Percentiles rank a stretch among this genome's conserved stretches.
Evolutionary conservation across 2,797 vertebrate species (phyloP).

Genomic region (Arctocebus calabarensis): DNA sequence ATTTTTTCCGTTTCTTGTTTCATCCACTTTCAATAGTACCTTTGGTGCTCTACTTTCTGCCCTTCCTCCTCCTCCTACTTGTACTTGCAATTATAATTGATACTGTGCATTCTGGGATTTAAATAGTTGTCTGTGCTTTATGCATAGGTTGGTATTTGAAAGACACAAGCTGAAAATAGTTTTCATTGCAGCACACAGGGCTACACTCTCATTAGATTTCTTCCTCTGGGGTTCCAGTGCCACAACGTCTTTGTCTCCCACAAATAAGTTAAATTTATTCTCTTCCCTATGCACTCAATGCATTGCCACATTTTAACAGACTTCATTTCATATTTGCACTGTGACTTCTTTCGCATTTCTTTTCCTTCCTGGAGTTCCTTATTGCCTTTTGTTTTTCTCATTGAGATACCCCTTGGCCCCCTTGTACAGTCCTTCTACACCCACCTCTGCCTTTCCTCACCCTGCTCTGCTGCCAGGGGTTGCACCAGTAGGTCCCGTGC

Average conservation of each 20-base stretch:
- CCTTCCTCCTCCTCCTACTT: background rate
- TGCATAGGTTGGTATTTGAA: background rate
- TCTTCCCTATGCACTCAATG: background rate
- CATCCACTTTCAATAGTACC: background rate
- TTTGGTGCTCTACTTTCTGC: background rate
- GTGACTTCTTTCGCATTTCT: background rate
- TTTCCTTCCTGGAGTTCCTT: background rate
- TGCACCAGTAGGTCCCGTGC: background rate
- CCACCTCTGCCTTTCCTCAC: background rate
- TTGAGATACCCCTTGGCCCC: background rate
- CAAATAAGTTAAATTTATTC: background rate
- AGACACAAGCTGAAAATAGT: conserved; percentile 1
- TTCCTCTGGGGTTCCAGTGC: background rate
- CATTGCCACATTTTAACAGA: background rate
- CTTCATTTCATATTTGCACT: background rate
- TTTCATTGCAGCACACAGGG: background rate
- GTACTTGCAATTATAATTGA: background rate
- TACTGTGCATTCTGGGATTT: background rate
- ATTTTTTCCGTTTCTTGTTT: background rate
- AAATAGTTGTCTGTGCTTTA: background rate
- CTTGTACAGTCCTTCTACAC: background rate
- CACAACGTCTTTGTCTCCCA: background rate
- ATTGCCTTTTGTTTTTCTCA: conserved; percentile 43
- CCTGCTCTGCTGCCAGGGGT: background rate
- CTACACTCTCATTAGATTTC: background rate